Evolutionary conservation across 2,797 vertebrate genomes (phyloP).

Genomic region (Eutrigla gurnardus): DNA sequence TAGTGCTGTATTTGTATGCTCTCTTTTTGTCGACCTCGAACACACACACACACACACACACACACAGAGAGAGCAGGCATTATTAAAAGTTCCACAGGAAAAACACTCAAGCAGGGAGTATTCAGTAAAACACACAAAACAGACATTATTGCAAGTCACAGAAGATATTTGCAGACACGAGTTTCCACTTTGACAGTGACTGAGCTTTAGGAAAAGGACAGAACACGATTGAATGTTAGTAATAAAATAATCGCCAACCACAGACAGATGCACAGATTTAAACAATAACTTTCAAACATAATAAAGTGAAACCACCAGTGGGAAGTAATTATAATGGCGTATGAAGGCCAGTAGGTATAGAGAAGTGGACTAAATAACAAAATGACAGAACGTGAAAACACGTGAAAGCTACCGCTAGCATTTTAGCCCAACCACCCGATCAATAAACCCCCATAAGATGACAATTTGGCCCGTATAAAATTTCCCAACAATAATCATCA

Average conservation of each 20-base stretch:
- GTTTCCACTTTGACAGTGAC: conserved; percentile 13
- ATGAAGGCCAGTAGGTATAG: no score
- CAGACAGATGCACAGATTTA: conserved; percentile 3
- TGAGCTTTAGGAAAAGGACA: conserved; percentile 11
- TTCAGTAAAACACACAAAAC: neutral
- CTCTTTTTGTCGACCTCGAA: conserved; percentile 8
- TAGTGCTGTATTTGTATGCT: conserved; percentile 10
- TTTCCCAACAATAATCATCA: no score
- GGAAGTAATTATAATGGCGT: neutral
- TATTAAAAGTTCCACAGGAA: conserved; percentile 8
- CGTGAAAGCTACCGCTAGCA: no score
- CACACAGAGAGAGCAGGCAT: conserved; percentile 1
- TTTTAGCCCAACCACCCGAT: no score
- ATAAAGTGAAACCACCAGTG: neutral
- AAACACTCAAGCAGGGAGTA: neutral
- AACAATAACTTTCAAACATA: neutral
- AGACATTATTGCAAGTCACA: conserved; percentile 5
- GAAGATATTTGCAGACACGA: neutral
- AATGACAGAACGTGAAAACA: no score
- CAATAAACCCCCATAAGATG: no score
- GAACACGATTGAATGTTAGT: neutral
- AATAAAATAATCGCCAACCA: neutral
- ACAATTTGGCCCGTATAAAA: no score
- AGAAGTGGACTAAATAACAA: no score
- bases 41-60: neutral